A percentile compares a stretch with the other conserved stretches of the same genome.
Evolutionary conservation across 2,113 vertebrate species (phyloP).

Genomic region (Lamprotornis superbus): DNA sequence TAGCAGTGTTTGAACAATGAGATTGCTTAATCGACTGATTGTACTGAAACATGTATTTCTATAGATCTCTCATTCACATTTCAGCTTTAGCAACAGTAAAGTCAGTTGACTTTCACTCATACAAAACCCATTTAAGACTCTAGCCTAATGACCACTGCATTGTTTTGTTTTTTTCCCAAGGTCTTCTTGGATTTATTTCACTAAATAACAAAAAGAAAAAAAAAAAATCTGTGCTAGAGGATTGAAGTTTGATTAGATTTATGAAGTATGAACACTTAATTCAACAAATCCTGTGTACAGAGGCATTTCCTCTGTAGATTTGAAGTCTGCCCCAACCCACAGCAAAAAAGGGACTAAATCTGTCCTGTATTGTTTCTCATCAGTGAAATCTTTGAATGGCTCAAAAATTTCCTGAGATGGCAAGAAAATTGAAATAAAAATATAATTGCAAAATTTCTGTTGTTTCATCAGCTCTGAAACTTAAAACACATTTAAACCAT

Average conservation of each 20-base stretch:
- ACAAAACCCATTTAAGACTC: not conserved
- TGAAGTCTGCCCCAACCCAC: not conserved
- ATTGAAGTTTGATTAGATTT: not conserved
- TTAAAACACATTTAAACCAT: not conserved
- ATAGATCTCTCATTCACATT: slow-evolving; percentile 6
- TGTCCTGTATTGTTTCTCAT: not conserved
- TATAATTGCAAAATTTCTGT: not conserved
- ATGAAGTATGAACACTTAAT: not conserved
- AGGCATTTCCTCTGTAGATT: not conserved
- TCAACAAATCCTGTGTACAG: not conserved
- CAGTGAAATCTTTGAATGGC: not conserved
- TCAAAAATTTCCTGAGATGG: not conserved
- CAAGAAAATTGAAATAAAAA: not conserved
- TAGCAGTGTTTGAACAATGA: slow-evolving; percentile 61
- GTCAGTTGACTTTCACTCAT: not conserved
- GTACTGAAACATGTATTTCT: slow-evolving; percentile 24
- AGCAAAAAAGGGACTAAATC: not conserved
- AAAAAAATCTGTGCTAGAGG: not conserved
- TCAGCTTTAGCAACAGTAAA: slow-evolving; percentile 9
- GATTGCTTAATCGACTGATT: slow-evolving; percentile 60
- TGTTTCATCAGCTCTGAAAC: not conserved
- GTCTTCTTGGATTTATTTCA: not conserved
- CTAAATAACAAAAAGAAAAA: not conserved
- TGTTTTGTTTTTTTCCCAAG: not conserved
- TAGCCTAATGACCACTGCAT: not conserved